Conservation (phyloP, 1,140 invertebrate species). For the Oscheius sp. region DNA sequence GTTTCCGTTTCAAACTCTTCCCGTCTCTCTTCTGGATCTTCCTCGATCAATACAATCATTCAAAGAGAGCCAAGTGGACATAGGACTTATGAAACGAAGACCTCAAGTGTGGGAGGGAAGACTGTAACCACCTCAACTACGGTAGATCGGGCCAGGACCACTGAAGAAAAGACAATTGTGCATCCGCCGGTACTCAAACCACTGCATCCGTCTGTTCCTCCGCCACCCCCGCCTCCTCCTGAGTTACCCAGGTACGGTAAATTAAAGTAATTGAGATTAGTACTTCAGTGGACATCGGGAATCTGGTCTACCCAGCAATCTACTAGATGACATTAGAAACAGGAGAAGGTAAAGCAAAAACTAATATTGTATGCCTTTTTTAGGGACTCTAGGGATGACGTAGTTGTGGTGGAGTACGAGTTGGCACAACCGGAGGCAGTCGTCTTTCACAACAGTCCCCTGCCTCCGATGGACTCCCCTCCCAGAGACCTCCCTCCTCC, state of each 20-base stretch:
- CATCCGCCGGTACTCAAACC: background rate
- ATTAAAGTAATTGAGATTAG: too few species aligned
- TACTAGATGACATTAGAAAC: background rate
- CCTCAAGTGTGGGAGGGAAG: background rate
- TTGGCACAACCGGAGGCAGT: background rate
- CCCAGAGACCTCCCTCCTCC: background rate
- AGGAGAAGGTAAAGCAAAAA: background rate
- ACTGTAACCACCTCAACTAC: background rate
- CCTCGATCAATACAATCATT: background rate
- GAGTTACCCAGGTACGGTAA: too few species aligned
- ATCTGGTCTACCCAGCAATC: background rate
- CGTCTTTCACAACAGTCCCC: background rate
- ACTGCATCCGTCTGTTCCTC: background rate
- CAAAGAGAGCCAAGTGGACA: background rate
- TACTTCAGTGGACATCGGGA: background rate
- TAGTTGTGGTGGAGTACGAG: background rate
- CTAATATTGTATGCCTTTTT: too few species aligned
- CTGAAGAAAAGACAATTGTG: background rate
- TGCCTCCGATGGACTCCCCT: background rate
- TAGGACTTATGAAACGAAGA: background rate
- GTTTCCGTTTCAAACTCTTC: background rate
- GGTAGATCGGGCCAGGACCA: background rate
- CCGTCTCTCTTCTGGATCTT: background rate
- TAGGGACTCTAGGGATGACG: too few species aligned
- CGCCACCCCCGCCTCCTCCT: slow-evolving; percentile 4